Base-by-base conservation (phyloP, 2,797 vertebrate species). In the Phataginus tricuspis region DNA sequence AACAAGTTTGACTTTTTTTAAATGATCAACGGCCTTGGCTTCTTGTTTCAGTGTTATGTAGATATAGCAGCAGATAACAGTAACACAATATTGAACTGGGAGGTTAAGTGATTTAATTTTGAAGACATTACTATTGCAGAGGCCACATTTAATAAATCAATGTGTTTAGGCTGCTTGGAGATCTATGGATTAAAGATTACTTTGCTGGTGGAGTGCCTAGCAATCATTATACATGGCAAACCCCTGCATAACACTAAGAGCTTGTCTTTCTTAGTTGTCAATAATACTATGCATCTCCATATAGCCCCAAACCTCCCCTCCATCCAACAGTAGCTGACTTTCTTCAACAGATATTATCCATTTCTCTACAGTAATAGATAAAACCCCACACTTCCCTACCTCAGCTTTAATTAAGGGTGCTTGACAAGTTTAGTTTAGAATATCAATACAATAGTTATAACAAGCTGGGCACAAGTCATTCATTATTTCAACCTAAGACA, bases 131-230 rank as follows among this genome's bases (percentile, higher is more conserved):
- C 91, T 86, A 80, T 97, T 97, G 89, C 80, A 91, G 91, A 96
- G 89, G 86, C 74, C 79, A 96, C 89, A 90, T 95, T 97, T 97
- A 97, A 97, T 97, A 97, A 96, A 97, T 97, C 97, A 97, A 94
- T 95, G 75, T 96, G 89, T 97, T 97, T 97, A 94, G 93, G 63
- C 96, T 94, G 82, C 94, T 97, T 95, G 85, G 79, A 87, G 80
- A 97, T 97, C 86, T 97, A 83, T 96, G 90, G 95, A 92, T 94
- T 96, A 95, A 97, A 95, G 93, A 96, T 96, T 91, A 90, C 66
- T 94, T 83, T 72, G 63, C 89, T 93, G 69, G 72, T 84, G 80
- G 55, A 94, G 71, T 90, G 75, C 37, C 80, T 90, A 7, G 37
- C 78, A 97, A 95, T 97, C 96, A 94, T 92, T 97, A 91, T 18